Conservation (phyloP, 2,888 invertebrate genomes). For the Ischnus inquisitorius region DNA sequence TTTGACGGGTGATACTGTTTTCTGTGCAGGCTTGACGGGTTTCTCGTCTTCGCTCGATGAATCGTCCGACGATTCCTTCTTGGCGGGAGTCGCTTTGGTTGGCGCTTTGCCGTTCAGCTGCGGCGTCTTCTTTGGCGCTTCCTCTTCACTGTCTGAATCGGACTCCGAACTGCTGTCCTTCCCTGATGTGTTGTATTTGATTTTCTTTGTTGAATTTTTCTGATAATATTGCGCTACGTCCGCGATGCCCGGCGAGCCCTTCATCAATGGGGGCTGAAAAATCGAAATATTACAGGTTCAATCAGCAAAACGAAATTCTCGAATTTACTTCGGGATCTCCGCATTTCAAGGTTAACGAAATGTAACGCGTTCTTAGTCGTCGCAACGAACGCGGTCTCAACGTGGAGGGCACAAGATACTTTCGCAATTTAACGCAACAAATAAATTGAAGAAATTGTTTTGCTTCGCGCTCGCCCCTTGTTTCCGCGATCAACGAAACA, state of each 20-base stretch:
- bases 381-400: conserved; percentile 15
- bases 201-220: conserved; percentile 86
- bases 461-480: background rate
- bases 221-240: conserved; percentile 88
- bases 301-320: background rate
- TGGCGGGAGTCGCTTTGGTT: conserved; percentile 69
- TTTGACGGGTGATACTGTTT: conserved; percentile 72
- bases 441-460: background rate
- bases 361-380: conserved; percentile 13
- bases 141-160: conserved; percentile 82
- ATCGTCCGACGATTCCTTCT: conserved; percentile 78
- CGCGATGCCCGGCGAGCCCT: conserved; percentile 89
- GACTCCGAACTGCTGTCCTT: conserved; percentile 82
- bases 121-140: conserved; percentile 73
- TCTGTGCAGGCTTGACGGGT: conserved; percentile 77
- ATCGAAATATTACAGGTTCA: conserved; percentile 54
- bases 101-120: conserved; percentile 77
- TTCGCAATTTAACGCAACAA: background rate
- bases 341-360: background rate
- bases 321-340: background rate
- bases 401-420: conserved; percentile 16
- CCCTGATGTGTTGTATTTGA: conserved; percentile 81
- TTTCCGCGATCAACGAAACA: background rate
- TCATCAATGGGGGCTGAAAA: conserved; percentile 88
- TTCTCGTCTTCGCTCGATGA: conserved; percentile 79